Base-by-base conservation (phyloP, 2,888 invertebrate species). In the Lordiphosa andalusiaca region DNA sequence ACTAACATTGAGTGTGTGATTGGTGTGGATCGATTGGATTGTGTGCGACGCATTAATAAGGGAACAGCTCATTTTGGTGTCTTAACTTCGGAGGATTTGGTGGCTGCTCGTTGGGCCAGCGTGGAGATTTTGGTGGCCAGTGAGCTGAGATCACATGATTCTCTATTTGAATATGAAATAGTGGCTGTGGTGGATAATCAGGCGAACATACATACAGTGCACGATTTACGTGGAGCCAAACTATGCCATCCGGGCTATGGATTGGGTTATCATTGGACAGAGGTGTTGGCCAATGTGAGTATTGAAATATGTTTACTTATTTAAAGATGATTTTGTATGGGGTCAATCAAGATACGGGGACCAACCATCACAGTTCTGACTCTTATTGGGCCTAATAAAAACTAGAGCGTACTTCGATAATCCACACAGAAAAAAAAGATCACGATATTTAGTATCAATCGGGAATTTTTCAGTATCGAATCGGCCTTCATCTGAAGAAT, bases 231-330 rank as follows among this genome's bases (percentile, higher is more conserved):
- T 55, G 94, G 93, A 35, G 93, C 93, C 51, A 92, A 92, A 35
- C 92, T 96, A 9, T 98, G 97, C 85, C 96, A 96, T 88, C 95
- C 96, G 0, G 96, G 96, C 2, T 92, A 93, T 47, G 95, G 94
- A 0, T 91, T 93, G 40, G 92, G 92, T 50, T 91, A 92, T 16
- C 95, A 95, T 13, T 93, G 95, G 91, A 94, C 94, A 0, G 94
- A 93, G 68, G 93, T 95, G 0, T 90, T 96, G 30, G 92, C 93
- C 6, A 93, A 93, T 90, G 95, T 95, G 89, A 90, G 91, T 36
- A 6, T 25, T 25, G 6, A 25, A 25, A 6, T 6, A 25, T 25
- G 6, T 25, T 25, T 19, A 19, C 19, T 19, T 2, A 3, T 19
- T 19, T 4, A 19, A 19, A 19, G 19, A 19, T 19, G 19, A 4